A percentile compares a stretch with the other conserved stretches of the same genome.
Evolutionary conservation across 2,797 vertebrate species (phyloP).

Genomic region (Anguilla obscura): DNA sequence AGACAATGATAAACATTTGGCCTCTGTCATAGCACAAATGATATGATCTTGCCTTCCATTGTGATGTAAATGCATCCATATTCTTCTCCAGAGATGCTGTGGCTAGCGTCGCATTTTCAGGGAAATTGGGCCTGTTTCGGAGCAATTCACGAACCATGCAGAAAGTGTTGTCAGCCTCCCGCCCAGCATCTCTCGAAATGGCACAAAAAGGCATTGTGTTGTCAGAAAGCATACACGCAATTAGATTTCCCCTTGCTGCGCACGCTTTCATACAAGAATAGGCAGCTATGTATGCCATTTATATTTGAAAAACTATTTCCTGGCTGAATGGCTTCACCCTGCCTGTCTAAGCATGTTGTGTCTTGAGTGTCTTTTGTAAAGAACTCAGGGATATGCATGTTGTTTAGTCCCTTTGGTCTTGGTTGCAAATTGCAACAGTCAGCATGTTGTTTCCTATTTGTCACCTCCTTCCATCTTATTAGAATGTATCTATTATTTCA

Average conservation of each 20-base stretch:
- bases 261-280: conserved; percentile 57
- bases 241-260: conserved; percentile 58
- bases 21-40: conserved; percentile 37
- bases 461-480: neutral
- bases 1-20: conserved; percentile 38
- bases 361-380: neutral
- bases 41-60: conserved; percentile 36
- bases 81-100: conserved; percentile 22
- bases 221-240: conserved; percentile 57
- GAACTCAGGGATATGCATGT: neutral
- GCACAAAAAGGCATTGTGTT: conserved; percentile 56
- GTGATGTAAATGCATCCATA: conserved; percentile 39
- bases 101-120: neutral
- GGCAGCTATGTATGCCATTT: conserved; percentile 47
- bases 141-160: conserved; percentile 50
- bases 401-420: neutral
- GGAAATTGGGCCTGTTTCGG: conserved; percentile 37
- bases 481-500: neutral
- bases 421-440: neutral
- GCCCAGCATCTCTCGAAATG: conserved; percentile 48
- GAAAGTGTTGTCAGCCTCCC: conserved; percentile 30
- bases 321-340: neutral
- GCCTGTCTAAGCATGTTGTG: neutral
- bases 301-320: conserved; percentile 49
- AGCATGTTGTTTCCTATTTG: neutral